Evolutionary conservation across 2,113 vertebrate genomes (phyloP), one percentile per base, ranked within the genome.

Genomic region (Calyptomena viridis): DNA sequence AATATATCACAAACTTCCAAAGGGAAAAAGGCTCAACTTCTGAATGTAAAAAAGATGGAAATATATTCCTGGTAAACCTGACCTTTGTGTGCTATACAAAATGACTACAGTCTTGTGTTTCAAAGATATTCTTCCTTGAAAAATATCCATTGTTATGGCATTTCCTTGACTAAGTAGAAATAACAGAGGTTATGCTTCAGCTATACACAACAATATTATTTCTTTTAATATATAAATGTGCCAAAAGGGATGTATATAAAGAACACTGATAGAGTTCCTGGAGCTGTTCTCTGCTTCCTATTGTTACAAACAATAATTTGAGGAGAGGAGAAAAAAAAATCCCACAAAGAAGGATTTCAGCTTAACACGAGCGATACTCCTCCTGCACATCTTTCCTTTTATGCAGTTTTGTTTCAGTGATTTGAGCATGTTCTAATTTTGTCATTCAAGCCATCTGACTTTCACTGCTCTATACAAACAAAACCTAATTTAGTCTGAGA

Each of bases 391-490:
- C 97, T 97, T 96, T 91, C 95, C 96, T 97, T 95, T 94, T 90
- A 91, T 97, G 97, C 92, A 95, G 97, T 98, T 98, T 98, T 98
- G 97, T 98, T 97, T 98, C 98, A 97, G 97, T 95, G 97, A 98
- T 97, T 97, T 96, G 97, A 98, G 97, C 97, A 96, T 98, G 98
- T 98, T 98, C 97, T 98, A 98, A 98, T 99, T 99, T 99, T 99
- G 98, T 99, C 98, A 99, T 99, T 99, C 98, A 98, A 99, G 98
- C 98, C 99, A 99, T 99, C 99, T 99, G 99, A 99, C 98, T 99
- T 98, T 98, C 98, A 98, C 98, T 98, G 98, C 98, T 99, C 98
- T 98, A 95, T 97, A 98, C 98, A 98, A 99, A 99, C 98, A 98
- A 99, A 99, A 99, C 99, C 99, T 99, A 99, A 99, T 99, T 99